These are phyloP conservation scores for Mylabris phalerata DNA, from an alignment of 1,140 invertebrate genomes.

Conservation along the genomic window DNA sequence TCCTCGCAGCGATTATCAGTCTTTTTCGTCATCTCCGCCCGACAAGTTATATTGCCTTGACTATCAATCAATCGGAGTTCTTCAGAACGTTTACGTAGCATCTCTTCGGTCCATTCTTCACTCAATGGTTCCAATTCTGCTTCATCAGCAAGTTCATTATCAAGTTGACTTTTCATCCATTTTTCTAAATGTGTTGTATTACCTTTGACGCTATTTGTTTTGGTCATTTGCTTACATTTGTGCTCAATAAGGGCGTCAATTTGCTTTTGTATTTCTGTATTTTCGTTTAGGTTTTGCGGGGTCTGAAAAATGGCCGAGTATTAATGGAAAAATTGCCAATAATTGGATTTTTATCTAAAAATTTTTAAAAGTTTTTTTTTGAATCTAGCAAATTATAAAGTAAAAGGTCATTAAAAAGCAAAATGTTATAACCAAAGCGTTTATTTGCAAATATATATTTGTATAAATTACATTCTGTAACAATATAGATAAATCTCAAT, in stretches of 20 bases:
- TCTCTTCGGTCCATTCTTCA: slow-evolving; percentile 64
- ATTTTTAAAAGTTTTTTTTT: background rate
- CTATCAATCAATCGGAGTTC: slow-evolving; percentile 55
- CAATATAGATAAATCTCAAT: slow-evolving; percentile 34
- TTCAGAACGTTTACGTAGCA: slow-evolving; percentile 56
- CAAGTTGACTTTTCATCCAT: slow-evolving; percentile 61
- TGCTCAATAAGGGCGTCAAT: slow-evolving; percentile 53
- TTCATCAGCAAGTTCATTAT: slow-evolving; percentile 39
- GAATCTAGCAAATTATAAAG: slow-evolving; percentile 1
- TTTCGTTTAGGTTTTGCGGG: slow-evolving; percentile 31
- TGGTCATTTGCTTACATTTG: slow-evolving; percentile 52
- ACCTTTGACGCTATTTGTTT: slow-evolving; percentile 50
- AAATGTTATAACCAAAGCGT: slow-evolving; percentile 32
- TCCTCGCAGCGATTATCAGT: slow-evolving; percentile 40
- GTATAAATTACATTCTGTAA: slow-evolving; percentile 33
- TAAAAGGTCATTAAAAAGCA: slow-evolving; percentile 38
- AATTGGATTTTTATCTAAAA: background rate
- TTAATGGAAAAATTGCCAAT: slow-evolving; percentile 10
- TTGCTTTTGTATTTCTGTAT: slow-evolving; percentile 42
- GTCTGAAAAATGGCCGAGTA: slow-evolving; percentile 27
- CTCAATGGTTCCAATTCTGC: slow-evolving; percentile 47
- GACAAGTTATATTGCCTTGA: slow-evolving; percentile 28
- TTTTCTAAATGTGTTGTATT: slow-evolving; percentile 60
- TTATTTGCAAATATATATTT: slow-evolving; percentile 39
- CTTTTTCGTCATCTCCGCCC: slow-evolving; percentile 39